Evolutionary conservation across 2,113 vertebrate species (phyloP).

Genomic region (Vimba vimba): DNA sequence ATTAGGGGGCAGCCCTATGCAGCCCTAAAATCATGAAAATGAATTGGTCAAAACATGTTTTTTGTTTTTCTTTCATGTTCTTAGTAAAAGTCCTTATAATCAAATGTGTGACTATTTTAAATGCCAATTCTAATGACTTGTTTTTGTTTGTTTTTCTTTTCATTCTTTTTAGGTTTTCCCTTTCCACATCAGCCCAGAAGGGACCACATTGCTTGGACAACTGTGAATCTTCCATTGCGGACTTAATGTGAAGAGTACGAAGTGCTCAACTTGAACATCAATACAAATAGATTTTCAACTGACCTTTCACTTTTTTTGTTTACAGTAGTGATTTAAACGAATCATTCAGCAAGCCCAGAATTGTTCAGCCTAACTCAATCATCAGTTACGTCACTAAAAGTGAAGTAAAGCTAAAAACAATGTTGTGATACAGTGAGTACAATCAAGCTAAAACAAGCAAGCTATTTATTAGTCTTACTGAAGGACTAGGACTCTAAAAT

Average conservation of each 20-base stretch:
- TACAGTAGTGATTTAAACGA: not conserved
- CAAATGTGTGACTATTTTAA: not conserved
- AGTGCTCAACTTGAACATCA: not conserved
- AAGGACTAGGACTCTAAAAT: not conserved
- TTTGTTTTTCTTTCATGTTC: not conserved
- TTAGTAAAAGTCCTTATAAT: not conserved
- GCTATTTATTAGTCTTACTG: slow-evolving; percentile 15
- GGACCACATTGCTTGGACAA: not conserved
- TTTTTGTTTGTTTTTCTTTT: not conserved
- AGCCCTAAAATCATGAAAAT: too few relatives aligned
- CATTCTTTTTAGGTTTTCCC: slow-evolving; percentile 20
- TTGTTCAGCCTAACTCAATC: slow-evolving; percentile 21
- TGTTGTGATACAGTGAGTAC: slow-evolving; percentile 18
- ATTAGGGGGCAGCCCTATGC: too few relatives aligned
- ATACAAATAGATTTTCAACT: slow-evolving; percentile 9
- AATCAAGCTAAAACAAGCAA: slow-evolving; percentile 14
- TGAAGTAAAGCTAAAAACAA: slow-evolving; percentile 3
- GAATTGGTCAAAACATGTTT: too few relatives aligned
- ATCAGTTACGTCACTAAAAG: not conserved
- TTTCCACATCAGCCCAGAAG: slow-evolving; percentile 1
- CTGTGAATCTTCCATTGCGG: slow-evolving; percentile 38
- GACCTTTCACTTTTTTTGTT: not conserved
- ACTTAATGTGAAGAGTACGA: slow-evolving; percentile 46
- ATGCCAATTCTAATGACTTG: not conserved
- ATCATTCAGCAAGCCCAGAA: slow-evolving; percentile 18